These are phyloP conservation scores for Megathymus violae DNA, from an alignment of 1,140 invertebrate species.

Conservation along the genomic window DNA sequence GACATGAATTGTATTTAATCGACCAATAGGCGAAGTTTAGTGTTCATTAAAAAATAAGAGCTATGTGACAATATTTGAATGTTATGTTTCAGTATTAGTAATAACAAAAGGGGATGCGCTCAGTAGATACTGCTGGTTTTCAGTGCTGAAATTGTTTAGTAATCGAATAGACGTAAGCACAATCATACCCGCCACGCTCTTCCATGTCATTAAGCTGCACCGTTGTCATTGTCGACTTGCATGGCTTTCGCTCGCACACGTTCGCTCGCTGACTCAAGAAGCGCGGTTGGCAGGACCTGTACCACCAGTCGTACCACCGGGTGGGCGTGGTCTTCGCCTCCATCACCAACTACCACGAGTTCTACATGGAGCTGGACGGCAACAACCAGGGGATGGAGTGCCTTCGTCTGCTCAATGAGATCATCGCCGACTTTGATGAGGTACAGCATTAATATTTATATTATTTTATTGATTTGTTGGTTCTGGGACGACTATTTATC, in stretches of 20 bases:
- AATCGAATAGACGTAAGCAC: not conserved
- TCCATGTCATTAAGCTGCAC: slow-evolving; percentile 33
- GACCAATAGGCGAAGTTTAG: too few species aligned
- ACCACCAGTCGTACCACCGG: slow-evolving; percentile 96
- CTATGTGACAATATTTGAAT: too few species aligned
- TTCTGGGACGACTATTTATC: too few species aligned
- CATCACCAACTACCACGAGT: slow-evolving; percentile 98
- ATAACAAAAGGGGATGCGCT: too few species aligned
- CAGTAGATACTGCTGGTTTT: not conserved
- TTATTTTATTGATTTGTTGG: too few species aligned
- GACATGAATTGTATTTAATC: too few species aligned
- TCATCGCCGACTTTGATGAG: slow-evolving; percentile 98
- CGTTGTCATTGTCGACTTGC: slow-evolving; percentile 52
- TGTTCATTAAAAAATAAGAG: too few species aligned
- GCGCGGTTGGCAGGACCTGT: slow-evolving; percentile 90
- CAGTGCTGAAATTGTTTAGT: too few species aligned
- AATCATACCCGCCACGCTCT: slow-evolving; percentile 14
- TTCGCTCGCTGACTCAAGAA: slow-evolving; percentile 51
- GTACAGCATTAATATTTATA: too few species aligned
- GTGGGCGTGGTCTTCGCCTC: slow-evolving; percentile 97
- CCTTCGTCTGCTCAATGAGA: slow-evolving; percentile 96
- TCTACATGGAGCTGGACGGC: slow-evolving; percentile 97
- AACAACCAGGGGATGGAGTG: slow-evolving; percentile 98
- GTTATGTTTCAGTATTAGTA: too few species aligned
- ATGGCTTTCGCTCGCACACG: slow-evolving; percentile 52